Evolutionary conservation across 2,113 vertebrate species (phyloP), one percentile per base, ranked within the genome.

Genomic region (Zosterops japonicus): DNA sequence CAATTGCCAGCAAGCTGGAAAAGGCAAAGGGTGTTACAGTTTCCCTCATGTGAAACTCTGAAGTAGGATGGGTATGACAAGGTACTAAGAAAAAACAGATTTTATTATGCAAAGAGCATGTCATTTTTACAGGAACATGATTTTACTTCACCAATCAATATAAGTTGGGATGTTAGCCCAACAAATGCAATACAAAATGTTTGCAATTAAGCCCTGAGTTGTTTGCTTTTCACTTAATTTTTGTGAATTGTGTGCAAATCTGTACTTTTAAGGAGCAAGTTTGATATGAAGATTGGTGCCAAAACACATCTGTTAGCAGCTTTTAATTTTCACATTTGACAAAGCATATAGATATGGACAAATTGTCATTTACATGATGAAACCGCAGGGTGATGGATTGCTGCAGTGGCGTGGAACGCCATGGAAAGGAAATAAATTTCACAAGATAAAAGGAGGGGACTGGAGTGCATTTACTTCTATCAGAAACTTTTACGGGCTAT

Each of bases 311-410:
- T 91, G 94, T 95, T 94, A 95, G 82, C 92, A 92, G 63, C 77
- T 91, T 94, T 94, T 96, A 96, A 97, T 97, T 86, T 87, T 94
- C 80, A 63, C 23, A 1, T 91, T 84, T 89, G 93, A 93, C 81
- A 84, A 93, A 95, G 94, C 27, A 0, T 85, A 88, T 57, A 87
- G 78, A 83, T 81, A 39, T 14, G 75, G 92, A 82, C 83, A 95
- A 94, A 95, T 94, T 93, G 92, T 95, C 80, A 95, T 96, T 96
- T 96, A 78, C 94, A 72, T 87, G 89, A 88, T 83, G 94, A 87
- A 96, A 93, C 92, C 41, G 0, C 93, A 59, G 61, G 55, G 86
- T 91, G 78, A 94, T 94, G 89, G 70, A 95, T 92, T 90, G 77
- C 93, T 95, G 93, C 90, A 83, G 81, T 87, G 91, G 35, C 1